Conservation (phyloP, 1,140 invertebrate species). For the Plodia interpunctella region DNA sequence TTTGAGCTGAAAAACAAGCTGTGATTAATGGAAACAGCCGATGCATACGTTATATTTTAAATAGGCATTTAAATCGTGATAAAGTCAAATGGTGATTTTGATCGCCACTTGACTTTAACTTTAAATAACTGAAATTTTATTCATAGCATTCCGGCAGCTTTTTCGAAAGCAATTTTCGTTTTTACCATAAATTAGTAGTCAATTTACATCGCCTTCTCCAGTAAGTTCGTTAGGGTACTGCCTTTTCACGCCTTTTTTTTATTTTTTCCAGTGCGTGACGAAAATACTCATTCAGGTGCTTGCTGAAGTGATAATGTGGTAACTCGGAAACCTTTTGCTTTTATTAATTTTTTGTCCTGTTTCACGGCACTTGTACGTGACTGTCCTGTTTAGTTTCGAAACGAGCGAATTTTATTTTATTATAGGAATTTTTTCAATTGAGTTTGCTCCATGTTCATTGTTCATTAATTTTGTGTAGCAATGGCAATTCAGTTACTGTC, state of each 20-base stretch:
- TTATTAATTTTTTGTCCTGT: not conserved
- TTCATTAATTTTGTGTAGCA: too few species aligned
- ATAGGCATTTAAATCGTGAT: slow-evolving; percentile 34
- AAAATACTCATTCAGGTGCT: slow-evolving; percentile 7
- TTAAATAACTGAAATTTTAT: slow-evolving; percentile 47
- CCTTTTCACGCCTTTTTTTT: slow-evolving; percentile 9
- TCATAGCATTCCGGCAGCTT: slow-evolving; percentile 34
- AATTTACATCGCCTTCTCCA: slow-evolving; percentile 11
- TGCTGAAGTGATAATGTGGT: slow-evolving; percentile 1
- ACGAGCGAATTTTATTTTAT: too few species aligned
- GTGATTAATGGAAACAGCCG: not conserved
- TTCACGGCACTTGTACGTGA: not conserved
- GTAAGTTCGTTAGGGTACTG: slow-evolving; percentile 8
- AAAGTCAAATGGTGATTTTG: slow-evolving; percentile 27
- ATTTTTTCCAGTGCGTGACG: slow-evolving; percentile 1
- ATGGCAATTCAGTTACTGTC: too few species aligned
- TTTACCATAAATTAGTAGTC: slow-evolving; percentile 47
- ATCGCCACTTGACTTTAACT: too few species aligned
- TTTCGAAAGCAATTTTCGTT: slow-evolving; percentile 40
- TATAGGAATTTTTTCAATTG: too few species aligned
- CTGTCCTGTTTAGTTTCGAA: not conserved
- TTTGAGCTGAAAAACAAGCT: not conserved
- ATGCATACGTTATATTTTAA: slow-evolving; percentile 10
- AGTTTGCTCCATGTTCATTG: too few species aligned
- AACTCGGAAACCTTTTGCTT: not conserved